Percentiles rank a stretch among this genome's conserved stretches.
phyloP scores from a whole-genome alignment of 2,113 vertebrate species.

The Piprites chloris region DNA sequence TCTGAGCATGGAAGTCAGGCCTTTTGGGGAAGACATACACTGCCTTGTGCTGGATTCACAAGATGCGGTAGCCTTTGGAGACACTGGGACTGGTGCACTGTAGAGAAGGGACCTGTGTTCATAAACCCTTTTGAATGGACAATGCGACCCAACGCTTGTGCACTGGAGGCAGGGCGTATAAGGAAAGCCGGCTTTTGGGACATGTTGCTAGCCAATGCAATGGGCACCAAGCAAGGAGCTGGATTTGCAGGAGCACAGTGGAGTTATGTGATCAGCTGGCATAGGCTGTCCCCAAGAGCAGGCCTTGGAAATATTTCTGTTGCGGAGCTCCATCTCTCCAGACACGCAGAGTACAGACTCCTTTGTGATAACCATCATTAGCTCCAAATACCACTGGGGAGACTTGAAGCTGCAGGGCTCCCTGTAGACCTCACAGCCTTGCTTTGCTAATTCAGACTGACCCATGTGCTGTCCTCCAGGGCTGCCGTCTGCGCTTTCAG shows the following conservation, averaged over 20 bases:
- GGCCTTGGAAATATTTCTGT: not conserved
- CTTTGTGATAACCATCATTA: not conserved
- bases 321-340: not conserved
- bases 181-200: not conserved
- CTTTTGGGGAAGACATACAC: conserved; percentile 30
- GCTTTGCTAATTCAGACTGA: not conserved
- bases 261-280: not conserved
- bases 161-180: not conserved
- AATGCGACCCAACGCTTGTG: fast-evolving
- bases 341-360: not conserved
- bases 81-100: not conserved
- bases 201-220: not conserved
- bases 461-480: not conserved
- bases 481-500: not conserved
- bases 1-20: conserved; percentile 3
- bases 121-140: not conserved
- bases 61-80: not conserved
- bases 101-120: not conserved
- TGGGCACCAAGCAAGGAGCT: not conserved
- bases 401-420: not conserved
- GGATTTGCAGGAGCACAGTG: not conserved
- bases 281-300: fast-evolving
- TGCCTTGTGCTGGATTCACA: conserved; percentile 31
- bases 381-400: not conserved
- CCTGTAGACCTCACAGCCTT: not conserved